Evolutionary conservation across 2,113 vertebrate genomes (phyloP), one percentile per base, ranked within the genome.

Genomic region (Acrocephalus kingi): DNA sequence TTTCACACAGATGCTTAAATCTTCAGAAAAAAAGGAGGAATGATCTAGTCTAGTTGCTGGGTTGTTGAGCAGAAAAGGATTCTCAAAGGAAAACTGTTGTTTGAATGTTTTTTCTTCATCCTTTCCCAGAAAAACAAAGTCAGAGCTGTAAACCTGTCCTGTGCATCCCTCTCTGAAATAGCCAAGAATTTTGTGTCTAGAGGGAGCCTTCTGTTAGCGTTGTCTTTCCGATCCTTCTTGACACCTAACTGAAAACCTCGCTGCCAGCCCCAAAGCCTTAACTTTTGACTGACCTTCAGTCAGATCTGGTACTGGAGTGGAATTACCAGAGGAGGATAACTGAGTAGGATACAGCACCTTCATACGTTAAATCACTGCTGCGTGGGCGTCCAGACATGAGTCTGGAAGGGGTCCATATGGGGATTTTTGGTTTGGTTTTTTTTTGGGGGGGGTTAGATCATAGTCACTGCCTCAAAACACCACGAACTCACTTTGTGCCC

Each of bases 241-340:
- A 64, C 3, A 15, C 33, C 31, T 28, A 55, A 61, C n/a, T 3
- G 1, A 90, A 95, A 93, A 59, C 37, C 6, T 51, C 0, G 0
- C 37, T n/a, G 39, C 15, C 8, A 16, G 67, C 31, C 75, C 75
- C 54, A 92, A 92, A 90, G 63, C 48, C 43, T 67, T 69, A 66
- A 74, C 83, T 88, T 88, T 74, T 20, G 1, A 72, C 41, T 80
- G 88, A 93, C 88, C 94, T 93, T 90, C 90, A 88, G 43, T 76
- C 56, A 72, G 77, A 82, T 33, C 56, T 89, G 77, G 56, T 48
- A n/a, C 75, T 12, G 59, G 43, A 75, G 25, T 39, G 43, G 64
- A 87, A 95, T 91, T 78, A 84, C 61, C 81, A 75, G 87, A 43
- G 31, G 33, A 87, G 39, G 62, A 20, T 8, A 95, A 77, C 39